Evolutionary conservation across 1,140 invertebrate genomes (phyloP).

Genomic region (Daktulosphaira vitifoliae): DNA sequence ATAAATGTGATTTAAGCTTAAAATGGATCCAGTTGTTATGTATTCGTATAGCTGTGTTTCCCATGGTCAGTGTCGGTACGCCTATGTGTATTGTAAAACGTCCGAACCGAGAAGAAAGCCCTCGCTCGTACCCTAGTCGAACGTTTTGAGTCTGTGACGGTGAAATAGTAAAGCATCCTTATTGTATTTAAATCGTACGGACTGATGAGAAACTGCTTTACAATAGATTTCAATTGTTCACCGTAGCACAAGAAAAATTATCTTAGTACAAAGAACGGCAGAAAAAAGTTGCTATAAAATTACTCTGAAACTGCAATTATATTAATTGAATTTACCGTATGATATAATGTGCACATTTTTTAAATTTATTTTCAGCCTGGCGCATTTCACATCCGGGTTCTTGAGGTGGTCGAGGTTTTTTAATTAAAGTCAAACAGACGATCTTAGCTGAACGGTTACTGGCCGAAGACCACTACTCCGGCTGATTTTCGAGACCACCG

Average conservation of each 20-base stretch:
- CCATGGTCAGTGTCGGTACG: neutral
- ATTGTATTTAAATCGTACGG: constrained; percentile 31
- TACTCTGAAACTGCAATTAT: no score
- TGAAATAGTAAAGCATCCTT: constrained; percentile 30
- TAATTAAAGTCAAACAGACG: constrained; percentile 12
- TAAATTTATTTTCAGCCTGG: no score
- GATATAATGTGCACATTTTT: no score
- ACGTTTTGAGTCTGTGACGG: neutral
- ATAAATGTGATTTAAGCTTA: constrained; percentile 1
- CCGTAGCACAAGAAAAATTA: neutral
- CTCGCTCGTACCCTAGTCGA: no score
- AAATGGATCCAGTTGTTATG: neutral
- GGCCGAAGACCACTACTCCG: no score
- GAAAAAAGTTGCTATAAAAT: no score
- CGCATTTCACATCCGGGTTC: no score
- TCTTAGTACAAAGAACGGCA: no score
- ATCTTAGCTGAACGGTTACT: no score
- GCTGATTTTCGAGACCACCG: constrained; percentile 1
- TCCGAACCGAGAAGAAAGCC: neutral
- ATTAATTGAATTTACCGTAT: no score
- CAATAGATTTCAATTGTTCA: constrained; percentile 28
- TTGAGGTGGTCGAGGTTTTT: no score
- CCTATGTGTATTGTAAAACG: neutral
- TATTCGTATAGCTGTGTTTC: no score
- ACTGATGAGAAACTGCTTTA: constrained; percentile 30